Evolutionary conservation across 2,888 invertebrate genomes (phyloP), one percentile per base, ranked within the genome.

Genomic region (Antheraea assamensis): DNA sequence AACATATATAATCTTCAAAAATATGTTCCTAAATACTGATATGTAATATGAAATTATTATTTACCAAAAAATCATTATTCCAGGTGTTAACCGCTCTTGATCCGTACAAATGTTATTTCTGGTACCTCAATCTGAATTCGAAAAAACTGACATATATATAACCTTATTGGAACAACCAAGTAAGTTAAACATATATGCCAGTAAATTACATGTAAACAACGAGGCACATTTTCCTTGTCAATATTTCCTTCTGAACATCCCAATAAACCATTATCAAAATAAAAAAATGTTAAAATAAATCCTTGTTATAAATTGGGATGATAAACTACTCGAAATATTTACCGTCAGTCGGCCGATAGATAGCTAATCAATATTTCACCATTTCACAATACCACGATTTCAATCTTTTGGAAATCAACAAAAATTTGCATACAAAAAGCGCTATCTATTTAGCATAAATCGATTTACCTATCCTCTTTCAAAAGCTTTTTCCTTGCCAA

Each of bases 341-440:
- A 87, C 85, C 86, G 35, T 70, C 66, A 70, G 85, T 84, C 81
- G 77, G 83, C 30, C 19, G 19, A 30, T 85, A 84, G 83, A 30
- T 85, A 84, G 83, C 87, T 85, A 89, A 90, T 89, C 88, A 90
- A 91, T 90, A 90, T 89, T 90, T 88, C 68, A 82, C 88, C 88
- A 91, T 88, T 90, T 88, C 87, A 89, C 89, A 90, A 91, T 89
- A 89, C 90, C 88, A 88, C 87, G 88, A 91, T 92, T 92, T 92
- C 92, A 92, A 92, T 93, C 92, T 93, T 90, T 90, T 86, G 89
- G 88, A 93, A 93, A 92, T 92, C 92, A 92, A 92, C 90, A 91
- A 87, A 89, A 90, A 94, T 93, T 93, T 92, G 89, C 93, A 94
- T 93, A 92, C 90, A 93, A 93, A 94, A 93, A 92, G 93, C 91